Conservation (phyloP, 2,888 invertebrate genomes). For the Xestia sexstrigata region DNA sequence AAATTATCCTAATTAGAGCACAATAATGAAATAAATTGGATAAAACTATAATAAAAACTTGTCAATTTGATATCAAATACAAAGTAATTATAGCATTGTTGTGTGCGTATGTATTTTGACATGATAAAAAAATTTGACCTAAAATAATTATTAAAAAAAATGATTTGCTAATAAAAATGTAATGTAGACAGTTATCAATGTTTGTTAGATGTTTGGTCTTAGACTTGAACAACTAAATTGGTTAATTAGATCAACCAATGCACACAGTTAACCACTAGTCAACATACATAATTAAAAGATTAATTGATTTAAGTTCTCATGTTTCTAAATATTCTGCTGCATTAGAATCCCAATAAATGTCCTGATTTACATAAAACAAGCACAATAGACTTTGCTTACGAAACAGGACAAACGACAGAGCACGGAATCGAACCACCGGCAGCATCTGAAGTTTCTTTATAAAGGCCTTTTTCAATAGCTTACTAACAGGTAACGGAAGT, state of each 20-base stretch:
- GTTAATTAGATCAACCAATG: slow-evolving; percentile 49
- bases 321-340: neutral
- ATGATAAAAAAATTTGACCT: neutral
- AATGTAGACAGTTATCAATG: neutral
- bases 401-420: neutral
- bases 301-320: neutral
- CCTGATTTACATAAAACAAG: neutral
- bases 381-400: neutral
- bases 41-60: neutral
- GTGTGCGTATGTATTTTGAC: neutral
- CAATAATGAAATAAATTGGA: slow-evolving; percentile 3
- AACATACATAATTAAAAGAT: slow-evolving; percentile 21
- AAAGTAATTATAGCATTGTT: neutral
- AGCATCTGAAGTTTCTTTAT: too few relatives aligned
- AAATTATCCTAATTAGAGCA: slow-evolving; percentile 4
- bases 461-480: too few relatives aligned
- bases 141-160: neutral
- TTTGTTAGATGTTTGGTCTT: slow-evolving; percentile 3
- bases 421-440: too few relatives aligned
- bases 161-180: neutral
- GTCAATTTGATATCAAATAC: slow-evolving; percentile 2
- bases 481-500: too few relatives aligned
- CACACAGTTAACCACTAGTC: slow-evolving; percentile 27
- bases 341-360: slow-evolving; percentile 5
- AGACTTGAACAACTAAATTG: slow-evolving; percentile 22